phyloP scores from a whole-genome alignment of 1,140 invertebrate genomes.

The Bactericera cockerelli region DNA sequence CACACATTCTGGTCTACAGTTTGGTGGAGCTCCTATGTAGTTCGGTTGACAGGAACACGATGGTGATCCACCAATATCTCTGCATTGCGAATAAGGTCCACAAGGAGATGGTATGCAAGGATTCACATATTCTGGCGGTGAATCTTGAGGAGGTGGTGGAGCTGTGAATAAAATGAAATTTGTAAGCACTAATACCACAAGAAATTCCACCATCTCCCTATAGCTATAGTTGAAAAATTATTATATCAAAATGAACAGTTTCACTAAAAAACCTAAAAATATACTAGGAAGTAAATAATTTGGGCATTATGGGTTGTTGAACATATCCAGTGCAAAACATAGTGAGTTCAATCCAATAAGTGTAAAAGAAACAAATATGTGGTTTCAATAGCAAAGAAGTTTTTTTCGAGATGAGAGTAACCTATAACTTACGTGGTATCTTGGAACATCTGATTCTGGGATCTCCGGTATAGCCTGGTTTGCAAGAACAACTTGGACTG shows the following conservation, averaged over 20 bases:
- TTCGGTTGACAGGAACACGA: slow-evolving; percentile 47
- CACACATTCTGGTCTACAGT: slow-evolving; percentile 47
- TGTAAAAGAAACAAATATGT: no score
- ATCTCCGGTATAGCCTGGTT: slow-evolving; percentile 47
- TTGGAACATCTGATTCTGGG: slow-evolving; percentile 47
- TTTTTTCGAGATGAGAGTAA: no score
- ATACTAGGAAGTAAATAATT: no score
- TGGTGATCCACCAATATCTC: slow-evolving; percentile 39
- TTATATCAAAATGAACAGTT: no score
- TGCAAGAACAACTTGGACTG: slow-evolving; percentile 46
- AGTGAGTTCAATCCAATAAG: no score
- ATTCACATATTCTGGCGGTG: slow-evolving; percentile 24
- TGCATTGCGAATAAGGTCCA: slow-evolving; percentile 41
- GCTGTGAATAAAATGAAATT: slow-evolving; percentile 22
- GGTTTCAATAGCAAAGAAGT: no score
- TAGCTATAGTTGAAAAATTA: no score
- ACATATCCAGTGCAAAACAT: no score
- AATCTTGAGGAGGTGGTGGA: slow-evolving; percentile 28
- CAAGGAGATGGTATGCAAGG: slow-evolving; percentile 39
- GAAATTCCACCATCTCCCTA: slow-evolving; percentile 32
- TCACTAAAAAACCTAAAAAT: no score
- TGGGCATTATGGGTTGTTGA: no score
- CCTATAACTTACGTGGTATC: slow-evolving; percentile 40
- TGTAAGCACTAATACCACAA: slow-evolving; percentile 32
- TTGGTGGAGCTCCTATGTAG: slow-evolving; percentile 43